These are phyloP conservation scores for Orussus abietinus DNA, from an alignment of 1,140 invertebrate species.

Conservation along the genomic window DNA sequence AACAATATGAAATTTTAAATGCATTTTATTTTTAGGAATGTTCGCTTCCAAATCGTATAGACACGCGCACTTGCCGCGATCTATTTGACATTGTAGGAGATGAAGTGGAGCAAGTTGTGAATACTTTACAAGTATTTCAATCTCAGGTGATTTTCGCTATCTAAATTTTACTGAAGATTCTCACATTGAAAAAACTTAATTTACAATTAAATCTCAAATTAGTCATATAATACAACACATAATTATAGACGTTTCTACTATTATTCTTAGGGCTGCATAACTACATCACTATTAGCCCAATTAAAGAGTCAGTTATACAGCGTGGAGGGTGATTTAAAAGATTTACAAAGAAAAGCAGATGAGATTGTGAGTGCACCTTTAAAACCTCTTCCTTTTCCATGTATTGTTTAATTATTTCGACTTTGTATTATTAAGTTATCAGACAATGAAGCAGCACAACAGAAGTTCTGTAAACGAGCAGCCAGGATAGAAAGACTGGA, in stretches of 20 bases:
- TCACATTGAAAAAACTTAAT: too few species aligned
- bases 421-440: conserved; percentile 27
- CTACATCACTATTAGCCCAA: conserved; percentile 28
- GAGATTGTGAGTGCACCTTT: conserved; percentile 36
- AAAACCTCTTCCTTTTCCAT: conserved; percentile 12
- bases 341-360: conserved; percentile 37
- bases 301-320: conserved; percentile 34
- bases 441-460: conserved; percentile 31
- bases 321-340: conserved; percentile 31
- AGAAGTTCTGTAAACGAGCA: conserved; percentile 29
- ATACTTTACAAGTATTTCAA: conserved; percentile 33
- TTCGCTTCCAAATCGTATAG: conserved; percentile 20
- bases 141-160: conserved; percentile 22
- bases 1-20: conserved; percentile 4
- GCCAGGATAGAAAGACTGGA: conserved; percentile 39
- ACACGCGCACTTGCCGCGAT: conserved; percentile 29
- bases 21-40: conserved; percentile 25
- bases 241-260: too few species aligned
- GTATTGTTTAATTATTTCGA: conserved; percentile 7
- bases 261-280: conserved; percentile 23
- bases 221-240: too few species aligned
- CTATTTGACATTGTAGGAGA: conserved; percentile 34
- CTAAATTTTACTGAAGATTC: too few species aligned
- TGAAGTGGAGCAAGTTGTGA: conserved; percentile 41
- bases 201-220: too few species aligned